A percentile compares a stretch with the other conserved stretches of the same genome.
phyloP scores from a whole-genome alignment of 2,797 vertebrate species.

The Phoeniculus purpureus region DNA sequence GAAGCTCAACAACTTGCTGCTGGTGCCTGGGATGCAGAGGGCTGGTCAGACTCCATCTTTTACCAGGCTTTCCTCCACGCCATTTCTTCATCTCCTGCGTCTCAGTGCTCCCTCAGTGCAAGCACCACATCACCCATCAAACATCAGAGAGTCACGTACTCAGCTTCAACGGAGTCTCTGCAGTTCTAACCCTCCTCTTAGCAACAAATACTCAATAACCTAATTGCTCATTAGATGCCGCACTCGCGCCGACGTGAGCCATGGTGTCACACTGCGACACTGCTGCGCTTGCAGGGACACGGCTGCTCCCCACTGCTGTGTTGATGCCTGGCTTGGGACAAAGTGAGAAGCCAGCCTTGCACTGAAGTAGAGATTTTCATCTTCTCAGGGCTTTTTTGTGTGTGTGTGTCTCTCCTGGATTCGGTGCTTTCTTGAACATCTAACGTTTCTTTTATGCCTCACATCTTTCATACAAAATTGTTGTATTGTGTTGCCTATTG shows the following conservation, averaged over 20 bases:
- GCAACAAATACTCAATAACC: conserved; percentile 68
- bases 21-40: neutral
- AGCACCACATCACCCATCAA: neutral
- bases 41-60: neutral
- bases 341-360: conserved; percentile 60
- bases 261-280: neutral
- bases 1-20: rapidly evolving
- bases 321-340: neutral
- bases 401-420: conserved; percentile 57
- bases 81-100: neutral
- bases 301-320: conserved; percentile 25
- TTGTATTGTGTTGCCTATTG: conserved; percentile 76
- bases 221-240: conserved; percentile 68
- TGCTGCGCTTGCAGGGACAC: conserved; percentile 3
- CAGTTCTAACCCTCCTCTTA: conserved; percentile 52
- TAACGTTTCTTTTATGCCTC: conserved; percentile 73
- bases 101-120: neutral
- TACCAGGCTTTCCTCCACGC: neutral
- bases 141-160: neutral
- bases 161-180: conserved; percentile 36
- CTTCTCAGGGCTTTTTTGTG: conserved; percentile 56
- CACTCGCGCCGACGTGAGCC: neutral
- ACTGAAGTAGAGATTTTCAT: conserved; percentile 76
- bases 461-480: conserved; percentile 70
- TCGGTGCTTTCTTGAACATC: conserved; percentile 79